phyloP scores from a whole-genome alignment of 2,888 invertebrate genomes.

The Papilio elwesi region DNA sequence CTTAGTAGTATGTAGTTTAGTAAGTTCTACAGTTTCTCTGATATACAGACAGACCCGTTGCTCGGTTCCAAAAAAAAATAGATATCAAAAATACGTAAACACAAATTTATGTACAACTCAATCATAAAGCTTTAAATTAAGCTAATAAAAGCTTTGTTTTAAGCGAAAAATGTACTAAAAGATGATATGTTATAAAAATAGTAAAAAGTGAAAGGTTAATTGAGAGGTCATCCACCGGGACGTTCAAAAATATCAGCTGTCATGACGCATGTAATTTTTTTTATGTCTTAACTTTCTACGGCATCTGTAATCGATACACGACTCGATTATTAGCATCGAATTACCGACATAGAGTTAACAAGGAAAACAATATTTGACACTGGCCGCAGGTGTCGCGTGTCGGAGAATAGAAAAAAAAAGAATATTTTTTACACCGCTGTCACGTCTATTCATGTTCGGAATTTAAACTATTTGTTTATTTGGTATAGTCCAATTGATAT shows the following conservation, averaged over 20 bases:
- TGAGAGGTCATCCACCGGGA: conserved; percentile 6
- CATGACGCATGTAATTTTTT: conserved; percentile 55
- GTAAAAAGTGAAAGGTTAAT: conserved; percentile 22
- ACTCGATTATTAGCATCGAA: conserved; percentile 73
- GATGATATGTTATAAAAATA: neutral
- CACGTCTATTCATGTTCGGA: conserved; percentile 14
- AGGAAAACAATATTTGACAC: conserved; percentile 79
- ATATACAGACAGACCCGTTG: no score
- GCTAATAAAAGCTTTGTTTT: no score
- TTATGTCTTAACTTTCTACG: conserved; percentile 67
- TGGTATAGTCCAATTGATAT: neutral
- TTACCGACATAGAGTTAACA: conserved; percentile 65
- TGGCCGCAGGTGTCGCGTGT: conserved; percentile 71
- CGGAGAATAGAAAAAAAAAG: conserved; percentile 54
- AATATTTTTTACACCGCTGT: conserved; percentile 15
- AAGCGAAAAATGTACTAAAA: no score
- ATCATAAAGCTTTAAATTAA: no score
- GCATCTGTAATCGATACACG: conserved; percentile 75
- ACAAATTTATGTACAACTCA: no score
- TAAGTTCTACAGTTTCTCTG: no score
- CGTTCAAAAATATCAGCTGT: conserved; percentile 45
- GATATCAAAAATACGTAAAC: no score
- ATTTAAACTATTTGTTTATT: conserved; percentile 1
- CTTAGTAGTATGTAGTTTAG: no score
- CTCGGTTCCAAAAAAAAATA: no score